A percentile compares a stretch with the other conserved stretches of the same genome.
Conservation (phyloP, 2,888 invertebrate species). For the Calameuta idolon region DNA sequence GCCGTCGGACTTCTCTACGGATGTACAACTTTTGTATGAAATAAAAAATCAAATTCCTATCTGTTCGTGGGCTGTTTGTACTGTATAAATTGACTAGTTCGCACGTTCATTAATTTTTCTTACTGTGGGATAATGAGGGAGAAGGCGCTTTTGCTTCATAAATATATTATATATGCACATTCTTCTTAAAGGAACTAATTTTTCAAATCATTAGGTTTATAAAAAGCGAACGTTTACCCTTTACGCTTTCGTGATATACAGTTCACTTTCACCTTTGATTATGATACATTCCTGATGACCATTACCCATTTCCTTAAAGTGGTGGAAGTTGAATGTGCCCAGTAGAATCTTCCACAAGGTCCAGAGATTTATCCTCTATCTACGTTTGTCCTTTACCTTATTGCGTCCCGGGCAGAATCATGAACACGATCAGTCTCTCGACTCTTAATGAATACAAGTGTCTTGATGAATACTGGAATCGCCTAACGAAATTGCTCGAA, state of each 20-base stretch:
- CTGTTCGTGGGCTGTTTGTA: slow-evolving; percentile 9
- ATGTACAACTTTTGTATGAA: slow-evolving; percentile 50
- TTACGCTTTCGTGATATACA: neutral
- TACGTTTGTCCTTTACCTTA: neutral
- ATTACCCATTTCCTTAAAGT: neutral
- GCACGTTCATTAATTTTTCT: neutral
- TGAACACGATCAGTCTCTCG: neutral
- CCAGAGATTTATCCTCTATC: neutral
- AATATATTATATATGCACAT: slow-evolving; percentile 3
- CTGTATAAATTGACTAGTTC: neutral
- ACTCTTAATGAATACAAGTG: neutral
- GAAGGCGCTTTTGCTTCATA: neutral
- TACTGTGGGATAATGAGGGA: neutral
- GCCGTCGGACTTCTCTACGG: slow-evolving; percentile 22
- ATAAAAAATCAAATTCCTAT: slow-evolving; percentile 49
- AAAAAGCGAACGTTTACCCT: slow-evolving; percentile 13
- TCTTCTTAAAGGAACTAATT: slow-evolving; percentile 6
- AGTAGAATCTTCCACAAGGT: neutral
- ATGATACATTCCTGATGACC: neutral
- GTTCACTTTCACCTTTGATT: neutral
- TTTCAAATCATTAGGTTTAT: slow-evolving; percentile 12
- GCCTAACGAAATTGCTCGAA: neutral
- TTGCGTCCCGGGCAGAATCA: neutral
- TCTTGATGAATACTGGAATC: neutral
- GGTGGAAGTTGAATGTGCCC: neutral